Conservation (phyloP, 2,888 invertebrate genomes). For the Ormyrus nitidulus region DNA sequence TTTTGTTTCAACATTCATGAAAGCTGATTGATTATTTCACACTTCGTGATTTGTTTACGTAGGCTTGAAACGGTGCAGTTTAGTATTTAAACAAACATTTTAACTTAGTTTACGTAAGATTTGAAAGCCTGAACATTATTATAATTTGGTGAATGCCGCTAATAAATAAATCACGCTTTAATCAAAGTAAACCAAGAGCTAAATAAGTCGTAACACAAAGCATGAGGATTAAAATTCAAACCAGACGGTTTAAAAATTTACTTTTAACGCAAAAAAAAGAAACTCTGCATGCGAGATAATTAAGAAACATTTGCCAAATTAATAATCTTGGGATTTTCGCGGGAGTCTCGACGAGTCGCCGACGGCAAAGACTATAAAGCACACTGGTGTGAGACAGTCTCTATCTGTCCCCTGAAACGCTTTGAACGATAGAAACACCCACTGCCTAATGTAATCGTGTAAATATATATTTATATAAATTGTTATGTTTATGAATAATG, state of each 20-base stretch:
- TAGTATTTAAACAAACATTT: not conserved
- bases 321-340: constrained; percentile 39
- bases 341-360: not conserved
- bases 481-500: not conserved
- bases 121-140: constrained; percentile 41
- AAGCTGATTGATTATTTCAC: not conserved
- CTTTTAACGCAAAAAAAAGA: not conserved
- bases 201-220: constrained; percentile 8
- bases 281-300: constrained; percentile 22
- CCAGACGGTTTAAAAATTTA: constrained; percentile 13
- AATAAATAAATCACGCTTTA: constrained; percentile 29
- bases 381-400: constrained; percentile 41
- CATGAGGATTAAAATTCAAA: constrained; percentile 38
- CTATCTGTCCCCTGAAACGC: constrained; percentile 45
- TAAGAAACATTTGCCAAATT: constrained; percentile 44
- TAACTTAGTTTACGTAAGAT: too few species aligned
- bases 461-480: constrained; percentile 20
- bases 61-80: not conserved
- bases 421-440: constrained; percentile 19
- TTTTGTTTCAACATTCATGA: not conserved
- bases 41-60: constrained; percentile 3
- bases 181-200: not conserved
- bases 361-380: not conserved
- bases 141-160: constrained; percentile 47
- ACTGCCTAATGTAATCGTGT: constrained; percentile 36